phyloP scores from a whole-genome alignment of 1,140 invertebrate genomes.

The Bradynema listronoti region DNA sequence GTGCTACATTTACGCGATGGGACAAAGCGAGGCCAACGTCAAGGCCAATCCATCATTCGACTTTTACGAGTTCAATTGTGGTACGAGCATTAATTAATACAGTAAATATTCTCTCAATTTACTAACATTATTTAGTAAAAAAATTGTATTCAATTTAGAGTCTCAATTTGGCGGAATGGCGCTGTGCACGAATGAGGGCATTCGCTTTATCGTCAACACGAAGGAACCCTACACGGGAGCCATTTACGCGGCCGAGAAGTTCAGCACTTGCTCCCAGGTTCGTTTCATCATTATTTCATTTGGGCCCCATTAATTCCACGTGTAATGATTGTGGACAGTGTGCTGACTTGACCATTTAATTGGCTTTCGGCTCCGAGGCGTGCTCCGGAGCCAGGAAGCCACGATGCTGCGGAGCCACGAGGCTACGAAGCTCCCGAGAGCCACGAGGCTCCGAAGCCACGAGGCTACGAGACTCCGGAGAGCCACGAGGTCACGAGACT shows the following conservation, averaged over 20 bases:
- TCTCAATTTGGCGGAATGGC: constrained; percentile 58
- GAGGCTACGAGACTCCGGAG: no score
- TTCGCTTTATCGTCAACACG: constrained; percentile 58
- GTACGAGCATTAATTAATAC: constrained; percentile 17
- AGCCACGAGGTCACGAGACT: no score
- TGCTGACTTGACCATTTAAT: no score
- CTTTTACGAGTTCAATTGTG: constrained; percentile 58
- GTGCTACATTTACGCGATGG: constrained; percentile 56
- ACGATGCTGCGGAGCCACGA: no score
- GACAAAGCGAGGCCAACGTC: constrained; percentile 50
- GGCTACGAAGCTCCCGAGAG: no score
- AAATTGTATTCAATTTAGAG: constrained; percentile 30
- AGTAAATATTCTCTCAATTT: neutral
- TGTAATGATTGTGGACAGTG: no score
- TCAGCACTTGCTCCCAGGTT: constrained; percentile 53
- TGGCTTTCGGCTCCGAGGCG: no score
- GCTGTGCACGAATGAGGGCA: constrained; percentile 57
- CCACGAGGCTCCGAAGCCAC: no score
- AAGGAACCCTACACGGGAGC: constrained; percentile 58
- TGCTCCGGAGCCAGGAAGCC: no score
- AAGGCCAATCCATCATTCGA: constrained; percentile 55
- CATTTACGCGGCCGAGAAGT: constrained; percentile 57
- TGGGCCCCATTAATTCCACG: no score
- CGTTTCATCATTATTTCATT: no score
- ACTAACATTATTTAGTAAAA: neutral